These are phyloP conservation scores for Aviceda subcristata DNA, from an alignment of 2,113 vertebrate genomes.

Conservation along the genomic window DNA sequence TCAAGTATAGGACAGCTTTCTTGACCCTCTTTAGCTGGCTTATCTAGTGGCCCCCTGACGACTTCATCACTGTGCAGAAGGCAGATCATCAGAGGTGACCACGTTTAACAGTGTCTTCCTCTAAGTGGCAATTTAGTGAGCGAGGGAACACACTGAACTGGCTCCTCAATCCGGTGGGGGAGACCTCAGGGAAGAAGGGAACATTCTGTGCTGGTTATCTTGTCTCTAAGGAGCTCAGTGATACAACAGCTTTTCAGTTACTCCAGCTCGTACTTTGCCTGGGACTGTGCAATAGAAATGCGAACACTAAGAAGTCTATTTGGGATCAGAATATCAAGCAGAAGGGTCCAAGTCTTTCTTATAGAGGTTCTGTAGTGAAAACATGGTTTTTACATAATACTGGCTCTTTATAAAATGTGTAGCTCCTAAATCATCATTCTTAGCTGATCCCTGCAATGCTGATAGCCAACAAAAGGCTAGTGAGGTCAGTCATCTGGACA, in stretches of 20 bases:
- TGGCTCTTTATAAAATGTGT: neutral
- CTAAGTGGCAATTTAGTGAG: conserved; percentile 37
- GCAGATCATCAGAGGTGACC: neutral
- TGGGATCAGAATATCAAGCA: neutral
- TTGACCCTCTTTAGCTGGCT: conserved; percentile 60
- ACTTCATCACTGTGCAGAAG: conserved; percentile 13
- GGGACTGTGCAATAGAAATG: neutral
- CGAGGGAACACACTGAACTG: neutral
- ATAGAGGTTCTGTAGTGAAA: neutral
- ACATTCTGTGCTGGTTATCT: neutral
- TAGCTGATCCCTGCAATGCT: neutral
- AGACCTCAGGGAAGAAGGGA: neutral
- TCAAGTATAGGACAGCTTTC: conserved; percentile 36
- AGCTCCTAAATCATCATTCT: neutral
- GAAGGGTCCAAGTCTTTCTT: neutral
- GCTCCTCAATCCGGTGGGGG: neutral
- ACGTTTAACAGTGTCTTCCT: neutral
- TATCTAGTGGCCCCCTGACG: conserved; percentile 10
- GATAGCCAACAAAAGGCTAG: neutral
- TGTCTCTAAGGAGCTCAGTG: neutral
- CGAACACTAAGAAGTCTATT: neutral
- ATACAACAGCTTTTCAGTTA: neutral
- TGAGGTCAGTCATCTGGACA: neutral
- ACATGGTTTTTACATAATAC: neutral
- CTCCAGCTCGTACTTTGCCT: neutral